Conservation (phyloP, 30 jellyfish, hydroid and myxozoan genomes). For the Pelagia noctiluca region DNA sequence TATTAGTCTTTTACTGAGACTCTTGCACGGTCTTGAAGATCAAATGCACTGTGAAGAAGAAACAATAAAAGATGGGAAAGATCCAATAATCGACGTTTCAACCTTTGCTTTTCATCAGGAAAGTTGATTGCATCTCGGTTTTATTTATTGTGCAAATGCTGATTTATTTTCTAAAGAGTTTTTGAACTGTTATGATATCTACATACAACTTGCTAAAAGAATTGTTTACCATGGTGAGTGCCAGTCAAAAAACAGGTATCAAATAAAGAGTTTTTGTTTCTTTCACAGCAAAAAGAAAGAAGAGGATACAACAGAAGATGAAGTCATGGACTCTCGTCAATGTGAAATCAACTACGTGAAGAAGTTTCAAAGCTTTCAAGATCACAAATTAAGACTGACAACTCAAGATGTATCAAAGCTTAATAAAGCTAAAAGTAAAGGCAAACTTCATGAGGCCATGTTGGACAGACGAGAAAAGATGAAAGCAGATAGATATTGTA, state of each 20-base stretch:
- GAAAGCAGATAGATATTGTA: slow-evolving; percentile 98
- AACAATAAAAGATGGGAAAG: too few species aligned
- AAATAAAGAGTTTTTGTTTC: too few species aligned
- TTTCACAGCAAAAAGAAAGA: slow-evolving; percentile 78
- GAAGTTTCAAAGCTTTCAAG: slow-evolving; percentile 94
- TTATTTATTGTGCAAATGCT: too few species aligned
- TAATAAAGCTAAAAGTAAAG: slow-evolving; percentile 80
- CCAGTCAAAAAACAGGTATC: too few species aligned
- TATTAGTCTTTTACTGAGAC: not conserved
- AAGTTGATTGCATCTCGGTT: too few species aligned
- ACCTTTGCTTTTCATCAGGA: too few species aligned
- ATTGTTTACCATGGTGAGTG: too few species aligned
- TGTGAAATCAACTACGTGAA: slow-evolving; percentile 91
- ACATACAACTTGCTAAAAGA: too few species aligned
- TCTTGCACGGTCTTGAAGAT: not conserved
- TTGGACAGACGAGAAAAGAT: slow-evolving; percentile 96
- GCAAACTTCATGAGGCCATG: slow-evolving; percentile 95
- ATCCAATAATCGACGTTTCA: too few species aligned
- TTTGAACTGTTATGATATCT: too few species aligned
- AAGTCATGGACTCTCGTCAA: slow-evolving; percentile 74
- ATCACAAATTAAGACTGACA: slow-evolving; percentile 71
- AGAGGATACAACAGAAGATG: slow-evolving; percentile 79
- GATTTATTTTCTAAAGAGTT: too few species aligned
- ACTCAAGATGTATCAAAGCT: slow-evolving; percentile 61
- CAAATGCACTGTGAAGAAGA: too few species aligned